Conservation (phyloP, 2,113 vertebrate genomes). For the Malurus elegans region DNA sequence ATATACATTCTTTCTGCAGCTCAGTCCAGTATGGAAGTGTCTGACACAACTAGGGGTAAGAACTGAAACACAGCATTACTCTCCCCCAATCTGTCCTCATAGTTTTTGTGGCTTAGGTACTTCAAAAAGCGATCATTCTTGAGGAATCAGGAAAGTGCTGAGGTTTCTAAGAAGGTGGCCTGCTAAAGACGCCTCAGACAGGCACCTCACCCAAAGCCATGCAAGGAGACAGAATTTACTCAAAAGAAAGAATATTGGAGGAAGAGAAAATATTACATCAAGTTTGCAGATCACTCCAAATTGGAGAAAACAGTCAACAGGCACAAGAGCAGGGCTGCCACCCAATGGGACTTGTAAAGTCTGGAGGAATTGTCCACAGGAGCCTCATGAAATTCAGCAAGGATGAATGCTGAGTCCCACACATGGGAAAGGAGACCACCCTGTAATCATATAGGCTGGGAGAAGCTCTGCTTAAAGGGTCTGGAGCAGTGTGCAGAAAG, state of each 20-base stretch:
- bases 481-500: background rate
- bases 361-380: background rate
- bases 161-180: background rate
- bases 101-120: background rate
- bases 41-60: background rate
- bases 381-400: background rate
- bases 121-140: background rate
- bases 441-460: accelerated
- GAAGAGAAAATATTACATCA: background rate
- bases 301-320: background rate
- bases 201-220: background rate
- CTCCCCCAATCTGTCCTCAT: background rate
- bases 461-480: background rate
- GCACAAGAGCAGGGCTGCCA: background rate
- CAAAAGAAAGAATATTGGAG: background rate
- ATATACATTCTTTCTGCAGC: background rate
- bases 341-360: background rate
- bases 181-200: background rate
- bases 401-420: background rate
- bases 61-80: background rate
- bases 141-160: background rate
- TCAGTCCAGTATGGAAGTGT: background rate
- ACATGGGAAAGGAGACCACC: background rate
- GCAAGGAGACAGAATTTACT: background rate
- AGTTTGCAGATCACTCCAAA: background rate